phyloP scores from a whole-genome alignment of 2,888 invertebrate species.

The Eurytoma adleriae region DNA sequence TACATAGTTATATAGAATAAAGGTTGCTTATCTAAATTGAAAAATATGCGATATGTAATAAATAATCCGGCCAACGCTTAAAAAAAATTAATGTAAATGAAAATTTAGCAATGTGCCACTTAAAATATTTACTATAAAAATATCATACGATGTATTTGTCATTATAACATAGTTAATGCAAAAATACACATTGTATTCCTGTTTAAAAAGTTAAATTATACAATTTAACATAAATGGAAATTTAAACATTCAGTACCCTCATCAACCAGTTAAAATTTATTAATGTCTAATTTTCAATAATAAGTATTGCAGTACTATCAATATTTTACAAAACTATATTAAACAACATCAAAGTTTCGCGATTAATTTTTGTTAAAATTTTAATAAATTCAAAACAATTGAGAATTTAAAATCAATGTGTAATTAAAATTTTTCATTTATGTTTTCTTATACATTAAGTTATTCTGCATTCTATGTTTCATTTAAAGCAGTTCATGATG shows the following conservation, averaged over 20 bases:
- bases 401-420: not conserved
- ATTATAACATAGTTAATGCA: slow-evolving; percentile 11
- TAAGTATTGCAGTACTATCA: not conserved
- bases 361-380: slow-evolving; percentile 1
- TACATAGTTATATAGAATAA: not conserved
- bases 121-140: slow-evolving; percentile 50
- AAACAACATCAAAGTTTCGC: not conserved
- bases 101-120: slow-evolving; percentile 45
- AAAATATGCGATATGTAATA: slow-evolving; percentile 27
- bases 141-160: slow-evolving; percentile 54
- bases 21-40: slow-evolving; percentile 12
- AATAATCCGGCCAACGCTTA: slow-evolving; percentile 37
- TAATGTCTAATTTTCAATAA: not conserved
- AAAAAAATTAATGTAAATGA: slow-evolving; percentile 12
- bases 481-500: slow-evolving; percentile 4
- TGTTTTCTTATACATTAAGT: not conserved
- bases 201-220: slow-evolving; percentile 23
- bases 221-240: slow-evolving; percentile 15
- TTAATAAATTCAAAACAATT: not conserved
- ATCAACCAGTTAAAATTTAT: not conserved
- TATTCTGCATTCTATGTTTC: not conserved
- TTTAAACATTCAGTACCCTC: not conserved
- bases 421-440: slow-evolving; percentile 4
- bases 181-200: slow-evolving; percentile 32
- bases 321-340: not conserved